phyloP scores from a whole-genome alignment of 2,797 vertebrate species.

The Pseudochirops cupreus region DNA sequence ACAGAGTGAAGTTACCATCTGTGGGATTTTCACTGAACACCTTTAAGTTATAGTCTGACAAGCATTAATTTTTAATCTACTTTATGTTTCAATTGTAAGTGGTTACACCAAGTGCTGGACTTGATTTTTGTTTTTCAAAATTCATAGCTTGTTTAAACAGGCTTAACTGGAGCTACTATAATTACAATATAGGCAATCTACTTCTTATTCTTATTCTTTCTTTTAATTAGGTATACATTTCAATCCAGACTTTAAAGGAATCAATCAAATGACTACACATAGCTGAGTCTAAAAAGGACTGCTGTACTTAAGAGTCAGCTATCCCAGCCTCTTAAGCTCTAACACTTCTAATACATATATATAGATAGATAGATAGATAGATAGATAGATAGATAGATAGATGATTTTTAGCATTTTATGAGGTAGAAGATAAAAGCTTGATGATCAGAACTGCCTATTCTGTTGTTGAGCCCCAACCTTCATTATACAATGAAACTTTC shows the following conservation, averaged over 20 bases:
- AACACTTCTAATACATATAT: background rate
- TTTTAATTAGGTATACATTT: background rate
- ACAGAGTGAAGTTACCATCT: background rate
- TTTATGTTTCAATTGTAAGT: background rate
- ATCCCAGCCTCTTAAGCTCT: background rate
- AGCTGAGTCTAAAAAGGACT: background rate
- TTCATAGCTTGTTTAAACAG: background rate
- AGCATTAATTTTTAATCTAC: background rate
- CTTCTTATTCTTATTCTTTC: background rate
- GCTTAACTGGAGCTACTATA: background rate
- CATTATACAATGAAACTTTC: background rate
- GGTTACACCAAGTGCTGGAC: background rate
- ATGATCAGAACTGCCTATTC: background rate
- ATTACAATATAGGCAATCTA: background rate
- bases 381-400: no score
- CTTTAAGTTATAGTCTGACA: background rate
- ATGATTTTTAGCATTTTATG: background rate
- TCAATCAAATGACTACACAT: background rate
- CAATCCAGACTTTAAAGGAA: background rate
- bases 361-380: no score
- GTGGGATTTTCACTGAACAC: background rate
- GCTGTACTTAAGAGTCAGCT: background rate
- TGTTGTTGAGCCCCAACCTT: background rate
- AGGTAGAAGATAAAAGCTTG: background rate
- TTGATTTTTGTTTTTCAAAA: background rate